Percentiles rank a stretch among this genome's conserved stretches.
Conservation (phyloP, 2,113 vertebrate species). For the Nibea coibor region DNA sequence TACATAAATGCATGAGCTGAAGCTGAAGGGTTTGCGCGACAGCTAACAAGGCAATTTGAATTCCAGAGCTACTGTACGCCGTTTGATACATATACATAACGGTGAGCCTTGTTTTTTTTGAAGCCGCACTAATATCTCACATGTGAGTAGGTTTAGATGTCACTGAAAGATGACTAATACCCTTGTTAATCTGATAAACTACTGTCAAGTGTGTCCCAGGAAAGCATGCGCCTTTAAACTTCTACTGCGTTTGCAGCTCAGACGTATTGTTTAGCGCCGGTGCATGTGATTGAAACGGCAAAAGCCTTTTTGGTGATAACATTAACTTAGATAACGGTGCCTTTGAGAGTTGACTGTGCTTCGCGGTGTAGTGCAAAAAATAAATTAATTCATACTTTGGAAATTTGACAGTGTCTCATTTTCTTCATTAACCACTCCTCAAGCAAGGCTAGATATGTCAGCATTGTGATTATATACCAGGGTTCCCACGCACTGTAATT, state of each 20-base stretch:
- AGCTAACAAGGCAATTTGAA: neutral
- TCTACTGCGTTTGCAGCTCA: neutral
- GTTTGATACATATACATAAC: neutral
- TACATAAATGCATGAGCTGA: neutral
- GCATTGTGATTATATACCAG: conserved; percentile 54
- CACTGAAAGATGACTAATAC: conserved; percentile 62
- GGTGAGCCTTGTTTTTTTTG: conserved; percentile 7
- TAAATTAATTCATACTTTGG: conserved; percentile 26
- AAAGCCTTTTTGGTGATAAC: neutral
- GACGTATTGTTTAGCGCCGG: neutral
- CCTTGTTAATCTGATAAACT: conserved; percentile 33
- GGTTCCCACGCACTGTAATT: conserved; percentile 68
- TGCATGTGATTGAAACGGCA: neutral
- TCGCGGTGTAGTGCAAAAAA: conserved; percentile 9
- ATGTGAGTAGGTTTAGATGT: conserved; percentile 35
- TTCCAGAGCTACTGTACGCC: neutral
- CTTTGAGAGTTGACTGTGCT: neutral
- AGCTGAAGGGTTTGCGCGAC: neutral
- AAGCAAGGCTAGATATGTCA: conserved; percentile 36
- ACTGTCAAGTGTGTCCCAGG: neutral
- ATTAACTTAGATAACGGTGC: neutral
- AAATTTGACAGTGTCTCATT: conserved; percentile 42
- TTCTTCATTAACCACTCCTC: conserved; percentile 40
- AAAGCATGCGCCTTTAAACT: neutral
- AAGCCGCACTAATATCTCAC: conserved; percentile 19